Conservation (phyloP, 2,797 vertebrate species). For the Anniella stebbinsi region DNA sequence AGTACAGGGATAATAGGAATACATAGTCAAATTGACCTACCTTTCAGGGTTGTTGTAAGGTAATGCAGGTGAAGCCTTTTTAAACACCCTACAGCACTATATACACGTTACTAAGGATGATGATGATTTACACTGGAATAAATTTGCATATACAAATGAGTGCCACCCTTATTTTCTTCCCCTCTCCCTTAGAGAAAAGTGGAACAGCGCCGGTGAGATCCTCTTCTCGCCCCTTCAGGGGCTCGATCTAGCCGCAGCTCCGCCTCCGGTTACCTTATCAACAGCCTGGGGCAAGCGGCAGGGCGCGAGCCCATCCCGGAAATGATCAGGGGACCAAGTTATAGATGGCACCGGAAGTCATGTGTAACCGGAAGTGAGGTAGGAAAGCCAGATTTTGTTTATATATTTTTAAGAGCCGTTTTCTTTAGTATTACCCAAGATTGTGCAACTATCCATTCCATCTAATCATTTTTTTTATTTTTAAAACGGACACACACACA, state of each 20-base stretch:
- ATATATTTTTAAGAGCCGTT: background rate
- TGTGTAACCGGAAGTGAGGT: background rate
- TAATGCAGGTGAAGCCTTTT: too few species aligned
- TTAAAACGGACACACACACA: too few species aligned
- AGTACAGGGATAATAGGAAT: background rate
- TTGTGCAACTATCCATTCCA: background rate
- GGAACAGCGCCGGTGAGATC: background rate
- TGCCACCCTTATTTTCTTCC: too few species aligned
- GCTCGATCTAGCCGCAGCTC: background rate
- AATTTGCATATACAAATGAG: background rate
- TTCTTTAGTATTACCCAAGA: too few species aligned
- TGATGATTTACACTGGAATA: background rate
- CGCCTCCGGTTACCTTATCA: conserved; percentile 1
- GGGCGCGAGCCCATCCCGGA: background rate
- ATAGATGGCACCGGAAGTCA: background rate
- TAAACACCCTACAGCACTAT: background rate
- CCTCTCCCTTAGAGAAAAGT: background rate
- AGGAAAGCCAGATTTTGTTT: too few species aligned
- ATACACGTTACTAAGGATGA: background rate
- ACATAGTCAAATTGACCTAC: background rate
- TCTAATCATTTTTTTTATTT: too few species aligned
- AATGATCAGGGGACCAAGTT: background rate
- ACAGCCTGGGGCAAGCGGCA: background rate
- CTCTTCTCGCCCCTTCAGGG: background rate
- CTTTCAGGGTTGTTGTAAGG: background rate